phyloP scores from a whole-genome alignment of 2,888 invertebrate genomes.

The Acanthopleura granulata region DNA sequence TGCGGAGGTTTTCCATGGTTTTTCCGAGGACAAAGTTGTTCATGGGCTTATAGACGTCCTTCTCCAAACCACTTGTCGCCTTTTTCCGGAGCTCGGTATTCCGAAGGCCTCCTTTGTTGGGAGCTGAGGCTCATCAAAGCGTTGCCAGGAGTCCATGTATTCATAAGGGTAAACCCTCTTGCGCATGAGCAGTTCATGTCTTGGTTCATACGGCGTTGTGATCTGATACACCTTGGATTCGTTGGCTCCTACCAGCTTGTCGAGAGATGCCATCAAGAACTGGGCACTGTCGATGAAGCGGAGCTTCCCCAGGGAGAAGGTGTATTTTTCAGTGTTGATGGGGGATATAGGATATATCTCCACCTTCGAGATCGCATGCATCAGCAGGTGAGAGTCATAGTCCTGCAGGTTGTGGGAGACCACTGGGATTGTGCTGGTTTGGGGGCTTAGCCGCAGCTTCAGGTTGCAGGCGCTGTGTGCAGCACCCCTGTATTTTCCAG shows the following conservation, averaged over 20 bases:
- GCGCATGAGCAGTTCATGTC: conserved; percentile 34
- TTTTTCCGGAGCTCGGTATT: no score
- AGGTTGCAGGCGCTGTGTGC: conserved; percentile 25
- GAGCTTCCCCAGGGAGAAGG: conserved; percentile 38
- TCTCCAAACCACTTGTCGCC: not conserved
- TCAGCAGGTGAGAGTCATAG: no score
- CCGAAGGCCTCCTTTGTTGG: no score
- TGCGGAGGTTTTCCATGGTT: conserved; percentile 69
- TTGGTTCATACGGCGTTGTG: not conserved
- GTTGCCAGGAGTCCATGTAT: conserved; percentile 25
- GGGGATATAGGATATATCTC: no score
- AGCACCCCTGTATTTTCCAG: conserved; percentile 18
- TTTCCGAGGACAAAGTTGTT: conserved; percentile 65
- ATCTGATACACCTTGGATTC: not conserved
- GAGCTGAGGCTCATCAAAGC: no score
- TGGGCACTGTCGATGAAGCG: conserved; percentile 25
- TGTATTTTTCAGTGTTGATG: conserved; percentile 37
- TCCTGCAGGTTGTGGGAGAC: no score
- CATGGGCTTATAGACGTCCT: conserved; percentile 27
- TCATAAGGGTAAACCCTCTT: conserved; percentile 37
- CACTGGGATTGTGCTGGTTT: conserved; percentile 23
- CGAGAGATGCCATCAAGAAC: conserved; percentile 19
- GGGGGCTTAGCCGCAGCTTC: no score
- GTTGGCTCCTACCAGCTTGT: conserved; percentile 7
- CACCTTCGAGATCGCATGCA: no score